phyloP scores from a whole-genome alignment of 2,113 vertebrate species.

The Eolophus roseicapilla region DNA sequence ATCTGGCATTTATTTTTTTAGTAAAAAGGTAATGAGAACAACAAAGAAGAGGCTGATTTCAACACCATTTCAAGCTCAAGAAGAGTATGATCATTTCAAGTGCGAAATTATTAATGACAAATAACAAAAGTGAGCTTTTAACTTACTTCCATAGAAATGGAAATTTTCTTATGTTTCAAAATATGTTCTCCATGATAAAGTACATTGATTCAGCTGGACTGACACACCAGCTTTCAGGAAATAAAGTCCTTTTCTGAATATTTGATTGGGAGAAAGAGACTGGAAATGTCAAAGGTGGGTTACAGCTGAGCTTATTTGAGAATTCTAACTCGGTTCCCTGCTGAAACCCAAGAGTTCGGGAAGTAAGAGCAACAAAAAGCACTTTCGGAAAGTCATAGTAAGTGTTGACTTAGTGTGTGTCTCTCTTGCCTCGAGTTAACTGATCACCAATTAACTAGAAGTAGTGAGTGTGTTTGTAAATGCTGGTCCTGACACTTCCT shows the following conservation, averaged over 20 bases:
- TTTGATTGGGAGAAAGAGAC: not conserved
- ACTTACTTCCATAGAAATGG: not conserved
- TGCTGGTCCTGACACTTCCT: not conserved
- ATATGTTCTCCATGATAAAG: not conserved
- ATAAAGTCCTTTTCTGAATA: not conserved
- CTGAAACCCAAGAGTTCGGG: not conserved
- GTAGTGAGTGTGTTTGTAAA: not conserved
- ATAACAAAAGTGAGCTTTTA: not conserved
- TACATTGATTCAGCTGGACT: not conserved
- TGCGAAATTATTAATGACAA: not conserved
- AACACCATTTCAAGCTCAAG: not conserved
- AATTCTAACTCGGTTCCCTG: not conserved
- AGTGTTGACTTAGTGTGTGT: not conserved
- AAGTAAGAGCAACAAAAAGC: not conserved
- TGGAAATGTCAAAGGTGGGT: not conserved
- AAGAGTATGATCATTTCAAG: not conserved
- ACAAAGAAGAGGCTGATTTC: not conserved
- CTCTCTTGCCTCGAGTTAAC: constrained; percentile 12
- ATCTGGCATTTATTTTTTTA: not conserved
- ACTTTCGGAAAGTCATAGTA: not conserved
- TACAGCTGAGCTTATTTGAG: not conserved
- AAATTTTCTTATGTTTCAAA: not conserved
- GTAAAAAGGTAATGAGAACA: not conserved
- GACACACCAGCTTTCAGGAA: not conserved
- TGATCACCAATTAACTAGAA: constrained; percentile 20